Evolutionary conservation across 1,140 invertebrate genomes (phyloP).

Genomic region (Lepidurus packardi): DNA sequence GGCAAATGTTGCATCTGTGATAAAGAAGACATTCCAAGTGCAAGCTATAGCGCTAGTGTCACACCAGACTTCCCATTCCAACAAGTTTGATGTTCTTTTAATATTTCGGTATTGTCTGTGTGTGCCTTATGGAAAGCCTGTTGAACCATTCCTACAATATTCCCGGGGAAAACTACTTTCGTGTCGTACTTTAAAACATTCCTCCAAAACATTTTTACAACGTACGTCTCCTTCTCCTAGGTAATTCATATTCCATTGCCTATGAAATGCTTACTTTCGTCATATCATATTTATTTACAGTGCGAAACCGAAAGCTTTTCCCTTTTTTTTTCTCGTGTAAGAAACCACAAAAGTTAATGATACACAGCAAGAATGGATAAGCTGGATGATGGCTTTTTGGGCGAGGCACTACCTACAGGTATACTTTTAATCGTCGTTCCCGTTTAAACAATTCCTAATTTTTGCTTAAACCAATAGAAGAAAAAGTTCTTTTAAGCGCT

Average conservation of each 20-base stretch:
- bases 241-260: neutral
- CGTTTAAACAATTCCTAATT: neutral
- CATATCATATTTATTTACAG: too few relatives aligned
- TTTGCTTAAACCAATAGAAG: neutral
- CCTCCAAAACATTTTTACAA: neutral
- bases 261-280: neutral
- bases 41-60: too few relatives aligned
- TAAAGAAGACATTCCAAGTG: too few relatives aligned
- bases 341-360: too few relatives aligned
- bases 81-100: too few relatives aligned
- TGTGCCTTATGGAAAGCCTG: constrained; percentile 10
- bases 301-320: too few relatives aligned
- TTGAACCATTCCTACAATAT: neutral
- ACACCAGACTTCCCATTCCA: too few relatives aligned
- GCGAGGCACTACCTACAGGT: neutral
- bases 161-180: neutral
- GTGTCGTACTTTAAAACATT: neutral
- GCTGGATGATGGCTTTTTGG: neutral
- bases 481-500: neutral
- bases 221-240: neutral
- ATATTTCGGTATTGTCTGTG: neutral
- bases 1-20: too few relatives aligned
- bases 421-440: neutral
- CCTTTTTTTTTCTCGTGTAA: too few relatives aligned
- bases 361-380: neutral